Evolutionary conservation across 2,113 vertebrate species (phyloP).

Genomic region (Pterocles burchelli): DNA sequence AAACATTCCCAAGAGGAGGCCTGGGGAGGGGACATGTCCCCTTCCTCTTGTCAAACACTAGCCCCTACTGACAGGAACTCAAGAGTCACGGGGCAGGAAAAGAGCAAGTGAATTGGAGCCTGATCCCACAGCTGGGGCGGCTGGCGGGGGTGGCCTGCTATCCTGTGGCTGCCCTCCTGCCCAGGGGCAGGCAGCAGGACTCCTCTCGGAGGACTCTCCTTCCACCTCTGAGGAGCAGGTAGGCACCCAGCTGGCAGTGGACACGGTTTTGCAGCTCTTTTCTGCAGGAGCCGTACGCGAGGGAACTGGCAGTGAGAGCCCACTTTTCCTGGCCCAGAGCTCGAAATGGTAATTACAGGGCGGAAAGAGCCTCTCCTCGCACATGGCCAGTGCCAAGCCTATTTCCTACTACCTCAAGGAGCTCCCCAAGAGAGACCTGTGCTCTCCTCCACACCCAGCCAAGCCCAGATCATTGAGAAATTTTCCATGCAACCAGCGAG

Average conservation of each 20-base stretch:
- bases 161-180: neutral
- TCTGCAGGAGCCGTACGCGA: neutral
- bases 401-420: neutral
- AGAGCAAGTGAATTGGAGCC: neutral
- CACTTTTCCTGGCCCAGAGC: neutral
- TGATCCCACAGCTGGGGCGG: neutral
- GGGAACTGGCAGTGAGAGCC: neutral
- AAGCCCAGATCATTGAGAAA: conserved; percentile 24
- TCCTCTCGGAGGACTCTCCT: neutral
- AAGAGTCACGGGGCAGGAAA: neutral
- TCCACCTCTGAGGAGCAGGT: rapidly evolving
- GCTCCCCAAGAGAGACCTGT: neutral
- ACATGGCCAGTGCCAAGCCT: neutral
- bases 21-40: neutral
- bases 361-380: neutral
- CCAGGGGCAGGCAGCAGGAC: neutral
- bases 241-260: neutral
- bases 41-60: neutral
- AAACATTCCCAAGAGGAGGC: neutral
- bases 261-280: neutral
- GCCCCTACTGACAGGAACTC: rapidly evolving
- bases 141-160: too few relatives aligned
- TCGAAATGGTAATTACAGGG: neutral
- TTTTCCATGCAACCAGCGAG: neutral
- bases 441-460: conserved; percentile 2